Base-by-base conservation (phyloP, 2,113 vertebrate genomes). In the Peucedramus taeniatus region DNA sequence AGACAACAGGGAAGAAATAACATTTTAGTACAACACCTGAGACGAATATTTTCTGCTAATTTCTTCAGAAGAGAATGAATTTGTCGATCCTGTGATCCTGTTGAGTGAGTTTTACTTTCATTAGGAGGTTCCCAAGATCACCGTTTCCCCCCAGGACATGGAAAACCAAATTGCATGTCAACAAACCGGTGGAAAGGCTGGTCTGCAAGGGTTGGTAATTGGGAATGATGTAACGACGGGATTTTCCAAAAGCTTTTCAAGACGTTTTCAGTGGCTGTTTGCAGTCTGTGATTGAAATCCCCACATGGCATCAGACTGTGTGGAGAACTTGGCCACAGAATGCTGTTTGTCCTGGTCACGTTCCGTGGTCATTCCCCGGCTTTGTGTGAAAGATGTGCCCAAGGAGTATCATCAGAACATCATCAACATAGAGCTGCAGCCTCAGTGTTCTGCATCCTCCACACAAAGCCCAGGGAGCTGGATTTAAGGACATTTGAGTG, bases 171-270 rank as follows among this genome's bases (percentile, higher is more conserved):
- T 9, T 42, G 33, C 27, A 26, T 10, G 49, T 37, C 82, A 61
- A 11, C 71, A 83, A 49, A 45, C 15, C 31, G 20, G 61, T 15
- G 0, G 1, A 61, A 51, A 45, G 68, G 35, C 68, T 16, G 16
- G 5, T 74, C 90, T 77, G 80, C 66, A 63, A 45, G 85, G 83
- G 70, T 42, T 28, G 28, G 6, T 57, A 70, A 50, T 39, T 81
- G 86, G 71, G 42, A 83, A 11, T 77, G 90, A 74, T 21, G 59
- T 65, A 65, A 76, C 3, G 7, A 31, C 3, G 39, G 65, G 53
- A 37, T 94, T 84, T 91, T 76, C 63, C 70, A 77, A 42, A 51
- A 35, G 39, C 33, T 93, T 77, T 54, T 63, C 72, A 77, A 80
- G 92, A 61, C 61, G 90, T 66, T 86, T 70, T 35, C 85, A 40